A percentile compares a stretch with the other conserved stretches of the same genome.
These are phyloP conservation scores for Psophia crepitans DNA, from an alignment of 2,113 vertebrate species.

Conservation along the genomic window DNA sequence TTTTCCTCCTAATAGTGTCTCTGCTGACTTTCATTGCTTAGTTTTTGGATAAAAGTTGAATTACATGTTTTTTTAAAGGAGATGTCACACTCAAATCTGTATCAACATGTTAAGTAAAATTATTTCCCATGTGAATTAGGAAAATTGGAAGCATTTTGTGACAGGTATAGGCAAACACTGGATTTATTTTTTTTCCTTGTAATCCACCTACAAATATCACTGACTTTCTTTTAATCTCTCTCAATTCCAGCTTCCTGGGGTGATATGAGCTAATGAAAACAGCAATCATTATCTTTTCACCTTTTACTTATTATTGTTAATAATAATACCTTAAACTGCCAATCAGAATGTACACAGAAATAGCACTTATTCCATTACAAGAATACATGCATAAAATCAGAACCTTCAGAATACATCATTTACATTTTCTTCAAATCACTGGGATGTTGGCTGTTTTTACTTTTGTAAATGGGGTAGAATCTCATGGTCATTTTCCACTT, in stretches of 20 bases:
- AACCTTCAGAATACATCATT: not conserved
- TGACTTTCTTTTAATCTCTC: not conserved
- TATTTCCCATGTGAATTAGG: not conserved
- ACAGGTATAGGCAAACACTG: not conserved
- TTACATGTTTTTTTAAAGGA: not conserved
- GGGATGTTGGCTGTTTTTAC: not conserved
- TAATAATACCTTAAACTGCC: not conserved
- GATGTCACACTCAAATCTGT: not conserved
- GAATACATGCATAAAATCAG: not conserved
- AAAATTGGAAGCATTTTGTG: not conserved
- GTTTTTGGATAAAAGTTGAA: not conserved
- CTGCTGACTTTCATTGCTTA: not conserved
- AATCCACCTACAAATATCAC: not conserved
- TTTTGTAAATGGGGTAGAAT: not conserved
- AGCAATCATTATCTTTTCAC: not conserved
- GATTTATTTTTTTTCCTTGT: not conserved
- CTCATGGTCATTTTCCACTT: not conserved
- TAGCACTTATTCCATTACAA: not conserved
- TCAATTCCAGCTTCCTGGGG: not conserved
- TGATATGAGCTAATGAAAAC: not conserved
- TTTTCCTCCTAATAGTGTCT: not conserved
- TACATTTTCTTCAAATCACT: not conserved
- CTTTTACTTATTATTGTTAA: not conserved
- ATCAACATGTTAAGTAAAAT: not conserved
- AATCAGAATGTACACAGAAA: not conserved